phyloP scores from a whole-genome alignment of 2,888 invertebrate species.

The Nysson spinosus region DNA sequence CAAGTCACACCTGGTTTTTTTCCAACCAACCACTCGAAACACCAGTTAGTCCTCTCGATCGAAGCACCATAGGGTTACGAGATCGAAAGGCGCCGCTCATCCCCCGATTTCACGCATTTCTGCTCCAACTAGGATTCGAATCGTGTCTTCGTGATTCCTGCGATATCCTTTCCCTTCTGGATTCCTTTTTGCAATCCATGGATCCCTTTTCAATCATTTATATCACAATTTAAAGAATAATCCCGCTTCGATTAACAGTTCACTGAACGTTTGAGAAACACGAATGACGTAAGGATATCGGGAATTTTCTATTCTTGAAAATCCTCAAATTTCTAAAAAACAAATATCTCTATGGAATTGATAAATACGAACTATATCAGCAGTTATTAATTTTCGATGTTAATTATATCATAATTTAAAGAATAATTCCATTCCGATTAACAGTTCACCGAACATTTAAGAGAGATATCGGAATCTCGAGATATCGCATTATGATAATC shows the following conservation, averaged over 20 bases:
- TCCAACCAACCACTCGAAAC: not conserved
- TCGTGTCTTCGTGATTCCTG: conserved; percentile 8
- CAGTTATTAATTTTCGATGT: too few species aligned
- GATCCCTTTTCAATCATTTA: not conserved
- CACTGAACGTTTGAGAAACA: too few species aligned
- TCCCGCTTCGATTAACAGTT: too few species aligned
- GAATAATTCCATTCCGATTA: too few species aligned
- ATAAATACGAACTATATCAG: too few species aligned
- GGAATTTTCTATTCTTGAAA: too few species aligned
- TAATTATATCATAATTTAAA: too few species aligned
- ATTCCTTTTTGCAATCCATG: not conserved
- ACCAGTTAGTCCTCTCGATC: conserved; percentile 2
- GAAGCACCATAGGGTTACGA: not conserved
- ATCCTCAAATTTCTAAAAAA: too few species aligned
- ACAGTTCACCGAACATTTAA: too few species aligned
- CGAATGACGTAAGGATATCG: too few species aligned
- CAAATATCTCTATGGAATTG: too few species aligned
- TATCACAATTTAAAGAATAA: not conserved
- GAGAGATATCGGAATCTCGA: too few species aligned
- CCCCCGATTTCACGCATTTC: conserved; percentile 33
- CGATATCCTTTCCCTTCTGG: not conserved
- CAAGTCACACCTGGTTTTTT: conserved; percentile 13
- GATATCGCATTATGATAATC: conserved; percentile 36
- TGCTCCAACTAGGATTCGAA: conserved; percentile 16
- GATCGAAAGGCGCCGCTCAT: conserved; percentile 6